Percentiles rank a stretch among this genome's conserved stretches.
phyloP scores from a whole-genome alignment of 2,113 vertebrate species.

The Chamaetylas fuelleborni region DNA sequence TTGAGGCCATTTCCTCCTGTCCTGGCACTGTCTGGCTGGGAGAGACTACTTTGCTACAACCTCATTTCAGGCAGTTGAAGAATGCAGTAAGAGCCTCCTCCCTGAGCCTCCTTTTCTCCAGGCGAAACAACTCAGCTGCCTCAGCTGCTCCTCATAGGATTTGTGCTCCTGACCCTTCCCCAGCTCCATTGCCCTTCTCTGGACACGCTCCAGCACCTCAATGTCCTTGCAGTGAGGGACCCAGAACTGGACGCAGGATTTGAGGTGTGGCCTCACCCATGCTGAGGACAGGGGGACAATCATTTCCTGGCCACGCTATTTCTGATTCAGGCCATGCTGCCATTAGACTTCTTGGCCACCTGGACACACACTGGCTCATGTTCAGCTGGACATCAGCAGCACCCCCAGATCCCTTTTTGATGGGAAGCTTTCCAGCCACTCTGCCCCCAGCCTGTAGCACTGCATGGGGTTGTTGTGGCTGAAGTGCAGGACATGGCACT shows the following conservation, averaged over 20 bases:
- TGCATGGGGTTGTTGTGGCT: neutral
- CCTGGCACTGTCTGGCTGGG: neutral
- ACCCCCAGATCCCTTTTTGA: neutral
- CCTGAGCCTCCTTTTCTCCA: neutral
- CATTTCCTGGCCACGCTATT: neutral
- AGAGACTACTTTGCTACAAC: neutral
- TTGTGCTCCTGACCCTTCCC: neutral
- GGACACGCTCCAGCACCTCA: neutral
- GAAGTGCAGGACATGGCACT: neutral
- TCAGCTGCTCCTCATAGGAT: neutral
- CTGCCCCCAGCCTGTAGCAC: neutral
- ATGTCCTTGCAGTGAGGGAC: neutral
- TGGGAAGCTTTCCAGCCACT: neutral
- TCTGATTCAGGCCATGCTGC: neutral
- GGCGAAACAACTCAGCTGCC: neutral
- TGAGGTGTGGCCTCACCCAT: neutral
- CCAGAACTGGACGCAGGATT: neutral
- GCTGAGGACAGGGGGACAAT: neutral
- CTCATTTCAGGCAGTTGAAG: neutral
- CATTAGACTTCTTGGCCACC: neutral
- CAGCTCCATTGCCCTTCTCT: fast-evolving
- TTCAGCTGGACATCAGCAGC: neutral
- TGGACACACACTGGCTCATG: neutral
- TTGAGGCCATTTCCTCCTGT: neutral
- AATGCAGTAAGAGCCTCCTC: neutral